Percentiles rank a stretch among this genome's conserved stretches.
Evolutionary conservation across 2,888 invertebrate species (phyloP).

Genomic region (Cactoblastis cactorum): DNA sequence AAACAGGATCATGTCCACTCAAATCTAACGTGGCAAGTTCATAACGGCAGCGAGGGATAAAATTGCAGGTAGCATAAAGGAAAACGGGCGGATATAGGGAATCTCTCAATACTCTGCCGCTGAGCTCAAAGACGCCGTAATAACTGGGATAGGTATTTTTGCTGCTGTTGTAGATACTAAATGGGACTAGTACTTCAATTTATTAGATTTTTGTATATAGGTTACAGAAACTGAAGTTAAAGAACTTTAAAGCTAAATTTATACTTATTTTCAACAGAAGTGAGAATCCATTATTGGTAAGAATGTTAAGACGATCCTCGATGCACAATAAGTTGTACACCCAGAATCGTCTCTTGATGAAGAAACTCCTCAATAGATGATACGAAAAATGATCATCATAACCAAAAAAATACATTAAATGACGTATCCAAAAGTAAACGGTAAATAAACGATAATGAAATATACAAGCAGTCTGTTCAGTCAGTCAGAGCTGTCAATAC

Average conservation of each 20-base stretch:
- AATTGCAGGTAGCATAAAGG: conserved; percentile 77
- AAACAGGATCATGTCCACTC: conserved; percentile 41
- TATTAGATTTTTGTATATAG: too few species aligned
- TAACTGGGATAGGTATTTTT: conserved; percentile 40
- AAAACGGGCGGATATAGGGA: conserved; percentile 77
- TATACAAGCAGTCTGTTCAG: conserved; percentile 1
- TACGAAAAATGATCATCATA: too few species aligned
- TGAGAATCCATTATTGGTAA: too few species aligned
- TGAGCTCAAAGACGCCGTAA: conserved; percentile 62
- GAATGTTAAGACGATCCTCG: too few species aligned
- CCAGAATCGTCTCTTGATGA: too few species aligned
- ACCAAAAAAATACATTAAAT: too few species aligned
- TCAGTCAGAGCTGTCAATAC: conserved; percentile 13
- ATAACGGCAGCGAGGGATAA: conserved; percentile 69
- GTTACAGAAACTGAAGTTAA: too few species aligned
- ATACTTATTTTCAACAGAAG: too few species aligned
- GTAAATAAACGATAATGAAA: background rate
- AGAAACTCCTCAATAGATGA: too few species aligned
- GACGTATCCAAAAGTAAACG: too few species aligned
- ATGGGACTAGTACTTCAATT: background rate
- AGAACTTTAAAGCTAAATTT: too few species aligned
- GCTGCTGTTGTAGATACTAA: conserved; percentile 1
- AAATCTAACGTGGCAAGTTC: conserved; percentile 44
- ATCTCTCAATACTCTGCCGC: conserved; percentile 71
- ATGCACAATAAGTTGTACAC: too few species aligned